phyloP scores from a whole-genome alignment of 2,113 vertebrate species.

The Saccopteryx bilineata region DNA sequence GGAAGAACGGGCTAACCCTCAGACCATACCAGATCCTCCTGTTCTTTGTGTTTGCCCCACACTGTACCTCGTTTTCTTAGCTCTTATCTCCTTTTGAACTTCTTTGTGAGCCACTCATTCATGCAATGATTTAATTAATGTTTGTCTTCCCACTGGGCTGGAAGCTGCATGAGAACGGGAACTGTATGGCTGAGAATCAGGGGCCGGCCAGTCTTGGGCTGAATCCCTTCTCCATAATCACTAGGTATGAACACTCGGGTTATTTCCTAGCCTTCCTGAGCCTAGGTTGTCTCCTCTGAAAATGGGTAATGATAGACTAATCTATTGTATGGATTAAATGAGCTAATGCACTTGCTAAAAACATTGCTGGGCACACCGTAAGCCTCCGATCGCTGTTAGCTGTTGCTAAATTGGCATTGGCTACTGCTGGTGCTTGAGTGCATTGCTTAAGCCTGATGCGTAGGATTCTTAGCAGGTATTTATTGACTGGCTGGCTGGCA shows the following conservation, averaged over 20 bases:
- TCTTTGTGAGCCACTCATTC: background rate
- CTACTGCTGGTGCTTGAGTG: background rate
- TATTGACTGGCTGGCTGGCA: background rate
- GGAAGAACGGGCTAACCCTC: background rate
- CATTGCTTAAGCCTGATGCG: background rate
- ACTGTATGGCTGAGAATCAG: background rate
- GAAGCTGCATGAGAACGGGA: background rate
- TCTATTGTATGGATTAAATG: background rate
- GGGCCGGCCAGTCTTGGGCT: background rate
- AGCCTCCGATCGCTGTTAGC: background rate
- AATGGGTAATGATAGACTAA: accelerated
- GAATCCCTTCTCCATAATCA: background rate
- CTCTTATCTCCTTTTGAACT: background rate
- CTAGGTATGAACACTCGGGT: background rate
- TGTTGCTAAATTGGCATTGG: background rate
- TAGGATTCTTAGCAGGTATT: background rate
- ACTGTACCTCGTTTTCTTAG: background rate
- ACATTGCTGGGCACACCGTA: accelerated
- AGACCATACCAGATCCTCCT: background rate
- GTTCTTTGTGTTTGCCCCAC: background rate
- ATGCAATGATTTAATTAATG: background rate
- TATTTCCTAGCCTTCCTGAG: background rate
- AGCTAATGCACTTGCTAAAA: no score
- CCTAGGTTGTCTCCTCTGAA: background rate
- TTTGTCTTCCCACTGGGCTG: background rate